Percentiles rank a stretch among this genome's conserved stretches.
Evolutionary conservation across 2,888 invertebrate species (phyloP).

Genomic region (Philaethria dido): DNA sequence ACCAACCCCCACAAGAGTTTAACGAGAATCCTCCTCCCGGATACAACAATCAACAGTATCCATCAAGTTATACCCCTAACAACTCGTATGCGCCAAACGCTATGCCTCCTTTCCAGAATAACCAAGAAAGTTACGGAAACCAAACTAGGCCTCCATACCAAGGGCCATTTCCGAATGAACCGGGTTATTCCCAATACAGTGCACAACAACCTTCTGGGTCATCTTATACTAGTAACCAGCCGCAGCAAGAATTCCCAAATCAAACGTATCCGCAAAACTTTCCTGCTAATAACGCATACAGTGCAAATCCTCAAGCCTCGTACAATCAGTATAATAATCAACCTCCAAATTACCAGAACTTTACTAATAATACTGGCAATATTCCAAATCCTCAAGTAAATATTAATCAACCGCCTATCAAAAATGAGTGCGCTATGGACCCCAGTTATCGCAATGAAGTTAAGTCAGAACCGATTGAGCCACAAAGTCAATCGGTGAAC

Average conservation of each 20-base stretch:
- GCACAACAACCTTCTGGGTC: constrained; percentile 50
- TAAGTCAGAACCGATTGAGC: constrained; percentile 57
- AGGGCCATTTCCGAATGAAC: constrained; percentile 54
- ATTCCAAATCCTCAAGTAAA: constrained; percentile 45
- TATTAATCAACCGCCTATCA: constrained; percentile 50
- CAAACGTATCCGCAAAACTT: constrained; percentile 64
- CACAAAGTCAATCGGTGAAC: constrained; percentile 53
- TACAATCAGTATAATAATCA: constrained; percentile 69
- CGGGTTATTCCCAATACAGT: constrained; percentile 66
- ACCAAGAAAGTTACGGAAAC: constrained; percentile 63
- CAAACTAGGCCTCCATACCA: constrained; percentile 66
- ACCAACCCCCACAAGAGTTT: constrained; percentile 64
- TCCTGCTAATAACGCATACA: constrained; percentile 56
- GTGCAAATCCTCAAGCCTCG: constrained; percentile 54
- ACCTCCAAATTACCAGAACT: constrained; percentile 62
- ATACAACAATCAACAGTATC: constrained; percentile 65
- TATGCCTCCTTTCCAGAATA: constrained; percentile 63
- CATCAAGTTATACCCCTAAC: constrained; percentile 63
- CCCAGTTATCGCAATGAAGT: constrained; percentile 54
- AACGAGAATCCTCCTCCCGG: constrained; percentile 59
- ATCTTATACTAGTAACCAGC: constrained; percentile 54
- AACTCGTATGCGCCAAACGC: constrained; percentile 64
- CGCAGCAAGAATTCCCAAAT: constrained; percentile 59
- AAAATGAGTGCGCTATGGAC: constrained; percentile 54
- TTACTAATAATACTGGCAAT: constrained; percentile 56